Evolutionary conservation across 2,113 vertebrate species (phyloP), one percentile per base, ranked within the genome.

Genomic region (Ochotona princeps): DNA sequence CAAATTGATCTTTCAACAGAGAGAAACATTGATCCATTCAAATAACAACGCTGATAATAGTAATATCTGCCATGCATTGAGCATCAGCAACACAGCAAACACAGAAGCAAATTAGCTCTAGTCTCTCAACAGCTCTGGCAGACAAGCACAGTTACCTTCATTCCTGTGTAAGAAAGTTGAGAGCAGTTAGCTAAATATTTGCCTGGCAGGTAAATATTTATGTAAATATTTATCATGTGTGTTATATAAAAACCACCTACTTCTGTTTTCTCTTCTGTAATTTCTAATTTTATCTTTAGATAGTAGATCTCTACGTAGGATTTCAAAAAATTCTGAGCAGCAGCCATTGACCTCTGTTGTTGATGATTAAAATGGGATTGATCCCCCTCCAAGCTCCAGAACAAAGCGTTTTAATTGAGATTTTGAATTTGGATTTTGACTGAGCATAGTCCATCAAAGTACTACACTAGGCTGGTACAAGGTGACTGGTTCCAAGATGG

Each of bases 321-420:
- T 84, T 80, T 84, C 25, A 54, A 21, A 49, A 44, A 83, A 74
- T 81, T 88, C 57, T 76, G 28, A 84, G 73, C 72, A 87, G 44
- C 20, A 66, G 18, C 13, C 1, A 51, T 61, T 79, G 44, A 47
- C 10, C 54, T 23, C 54, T 76, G 8, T 72, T 60, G 30, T 11
- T 7, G 61, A 60, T 76, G 49, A 74, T 47, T 81, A 17, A 61
- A 1, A 21, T 51, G 35, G 38, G 10, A 7, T 30, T 60, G 20
- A 72, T 13, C 54, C 2, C 26, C 9, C 9, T 57, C 14, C 60
- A 69, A 18, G 23, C 32, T 84, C 23, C 38, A 69, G 51, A 82
- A 2, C 21, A 83, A 17, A 38, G 15, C 7, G 4, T 63, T 82
- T 47, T 75, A 5, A 67, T 49, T 83, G 6, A 14, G 35, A 83